A percentile compares a stretch with the other conserved stretches of the same genome.
These are phyloP conservation scores for Schizaphis graminum DNA, from an alignment of 2,888 invertebrate genomes.

Conservation along the genomic window DNA sequence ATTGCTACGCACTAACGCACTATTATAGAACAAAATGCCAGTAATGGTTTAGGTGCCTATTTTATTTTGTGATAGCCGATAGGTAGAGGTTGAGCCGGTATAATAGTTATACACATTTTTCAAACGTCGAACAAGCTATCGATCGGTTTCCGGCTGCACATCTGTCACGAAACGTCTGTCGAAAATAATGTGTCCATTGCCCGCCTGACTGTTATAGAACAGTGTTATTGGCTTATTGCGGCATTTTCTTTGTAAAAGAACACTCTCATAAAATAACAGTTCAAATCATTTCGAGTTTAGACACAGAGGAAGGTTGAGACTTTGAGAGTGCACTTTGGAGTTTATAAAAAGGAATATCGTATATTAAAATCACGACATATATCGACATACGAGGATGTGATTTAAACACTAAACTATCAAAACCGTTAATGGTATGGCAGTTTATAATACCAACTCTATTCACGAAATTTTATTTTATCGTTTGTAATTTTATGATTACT, in stretches of 20 bases:
- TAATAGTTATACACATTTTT: not conserved
- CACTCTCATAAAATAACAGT: not conserved
- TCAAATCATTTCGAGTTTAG: not conserved
- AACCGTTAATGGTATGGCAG: not conserved
- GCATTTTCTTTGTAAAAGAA: not conserved
- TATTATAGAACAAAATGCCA: not conserved
- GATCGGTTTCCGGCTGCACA: not conserved
- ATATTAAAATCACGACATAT: too few relatives aligned
- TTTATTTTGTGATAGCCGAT: not conserved
- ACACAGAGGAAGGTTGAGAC: not conserved
- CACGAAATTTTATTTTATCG: not conserved
- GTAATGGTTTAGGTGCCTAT: not conserved
- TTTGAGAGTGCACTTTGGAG: not conserved
- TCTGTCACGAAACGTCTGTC: not conserved
- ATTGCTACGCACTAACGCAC: not conserved
- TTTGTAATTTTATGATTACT: not conserved
- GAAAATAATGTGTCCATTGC: not conserved
- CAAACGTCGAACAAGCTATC: not conserved
- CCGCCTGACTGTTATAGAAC: not conserved
- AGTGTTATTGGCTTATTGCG: too few relatives aligned
- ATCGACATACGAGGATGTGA: not conserved
- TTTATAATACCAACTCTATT: not conserved
- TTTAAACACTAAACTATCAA: not conserved
- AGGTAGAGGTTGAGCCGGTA: not conserved
- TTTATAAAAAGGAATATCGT: too few relatives aligned